Evolutionary conservation across 2,797 vertebrate genomes (phyloP).

Genomic region (Liasis olivaceus): DNA sequence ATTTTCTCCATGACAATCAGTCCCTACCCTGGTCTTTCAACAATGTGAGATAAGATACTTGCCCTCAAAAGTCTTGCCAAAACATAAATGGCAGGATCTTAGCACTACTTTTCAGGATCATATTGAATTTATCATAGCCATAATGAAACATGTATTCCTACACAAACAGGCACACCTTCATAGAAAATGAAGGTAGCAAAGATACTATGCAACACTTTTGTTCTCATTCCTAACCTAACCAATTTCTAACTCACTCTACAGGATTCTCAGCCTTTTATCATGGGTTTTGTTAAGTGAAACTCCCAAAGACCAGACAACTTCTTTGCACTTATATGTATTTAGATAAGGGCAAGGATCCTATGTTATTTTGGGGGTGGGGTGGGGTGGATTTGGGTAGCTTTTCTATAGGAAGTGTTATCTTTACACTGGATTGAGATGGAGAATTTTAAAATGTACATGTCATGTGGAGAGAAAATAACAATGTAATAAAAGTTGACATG

Average conservation of each 20-base stretch:
- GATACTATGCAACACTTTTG: neutral
- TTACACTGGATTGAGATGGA: neutral
- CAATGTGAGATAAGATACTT: neutral
- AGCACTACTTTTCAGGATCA: neutral
- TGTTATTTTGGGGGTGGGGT: neutral
- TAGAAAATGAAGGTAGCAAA: neutral
- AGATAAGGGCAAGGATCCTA: neutral
- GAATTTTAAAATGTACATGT: neutral
- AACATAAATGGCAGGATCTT: neutral
- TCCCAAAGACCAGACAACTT: neutral
- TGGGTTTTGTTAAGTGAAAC: neutral
- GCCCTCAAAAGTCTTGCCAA: neutral
- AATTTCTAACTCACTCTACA: neutral
- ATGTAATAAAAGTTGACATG: neutral
- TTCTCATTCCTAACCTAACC: neutral
- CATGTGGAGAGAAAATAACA: neutral
- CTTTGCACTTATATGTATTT: too few relatives aligned
- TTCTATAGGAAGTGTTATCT: neutral
- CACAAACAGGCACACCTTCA: neutral
- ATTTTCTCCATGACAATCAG: neutral
- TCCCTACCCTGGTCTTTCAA: neutral
- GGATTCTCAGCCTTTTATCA: neutral
- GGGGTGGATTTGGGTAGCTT: neutral
- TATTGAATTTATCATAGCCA: neutral
- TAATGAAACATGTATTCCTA: neutral